Base-by-base conservation (phyloP, 2,888 invertebrate species). In the Ischnura elegans region DNA sequence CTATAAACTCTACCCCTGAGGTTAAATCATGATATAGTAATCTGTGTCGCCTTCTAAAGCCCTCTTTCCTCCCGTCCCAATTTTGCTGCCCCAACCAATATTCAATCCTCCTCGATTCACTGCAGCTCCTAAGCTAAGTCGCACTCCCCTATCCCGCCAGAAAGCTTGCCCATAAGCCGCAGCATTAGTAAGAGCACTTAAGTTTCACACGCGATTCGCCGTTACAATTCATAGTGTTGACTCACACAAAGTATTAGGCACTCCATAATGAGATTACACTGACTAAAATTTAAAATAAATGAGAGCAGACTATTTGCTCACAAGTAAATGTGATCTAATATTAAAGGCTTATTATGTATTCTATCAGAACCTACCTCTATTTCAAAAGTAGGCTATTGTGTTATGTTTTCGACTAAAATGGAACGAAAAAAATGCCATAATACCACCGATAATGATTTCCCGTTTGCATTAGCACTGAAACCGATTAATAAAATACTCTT, bases 11-110 rank as follows among this genome's bases (percentile, higher is more conserved):
- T 76, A 36, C n/a, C 36, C 45, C 45, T 16, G 25, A 43, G 25
- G 8, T 46, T 46, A 36, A 76, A 76, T 76, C 76, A 76, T 76
- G 76, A 86, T 86, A 45, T 86, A 46, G 46, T 86, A 86, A 86
- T 86, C 86, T 45, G 46, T n/a, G 76, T 13, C 76, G n/a, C 61
- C 61, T n/a, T n/a, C 29, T 13, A 36, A 76, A 76, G 2, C 36
- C 10, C 36, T 13, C 36, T 86, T 46, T 45, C 25, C 46, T 45
- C 45, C 25, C 46, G 42, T 46, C 86, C 86, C 46, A n/a, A 86
- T 86, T 43, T 46, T n/a, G 86, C 25, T 25, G 45, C 16, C 8
- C 76, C 86, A 13, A 46, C 45, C 46, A 46, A 86, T 86, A 0
- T n/a, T 43, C 46, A 45, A 46, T 86, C 25, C 45, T 43, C 45